Base-by-base conservation (phyloP, 2,888 invertebrate species). In the Drosophila phalerata region DNA sequence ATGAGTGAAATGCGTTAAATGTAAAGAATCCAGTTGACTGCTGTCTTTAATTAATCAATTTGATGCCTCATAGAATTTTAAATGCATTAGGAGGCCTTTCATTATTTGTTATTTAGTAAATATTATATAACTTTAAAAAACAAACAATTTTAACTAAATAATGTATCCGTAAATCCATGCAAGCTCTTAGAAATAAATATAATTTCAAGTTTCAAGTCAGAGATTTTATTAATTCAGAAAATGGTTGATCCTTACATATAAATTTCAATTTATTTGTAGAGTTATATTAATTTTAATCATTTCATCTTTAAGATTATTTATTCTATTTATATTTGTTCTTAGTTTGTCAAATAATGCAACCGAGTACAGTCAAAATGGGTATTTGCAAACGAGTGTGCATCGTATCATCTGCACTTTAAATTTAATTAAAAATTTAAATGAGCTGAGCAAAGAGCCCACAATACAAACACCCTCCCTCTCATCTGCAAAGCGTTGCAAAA, bases 391-490 rank as follows among this genome's bases (percentile, higher is more conserved):
- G 40, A 67, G 47, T 53, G 43, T 32, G 38, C 32, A 11, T 19
- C 32, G 11, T 25, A 55, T n/a, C 58, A 57, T 47, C 40, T 67
- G 49, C 63, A 82, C 77, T 88, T 89, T 72, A 72, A 76, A 82
- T 77, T 89, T 82, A 87, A 85, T 89, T 88, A 85, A 85, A 88
- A 87, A 82, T 79, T 66, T 69, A 85, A 85, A 85, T 86, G 71
- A 58, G 56, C 75, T 85, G 77, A 77, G 56, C 60, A 67, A 48
- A 40, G 60, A 55, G 64, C 69, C 30, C 58, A 52, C 62, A 64
- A 32, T n/a, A 37, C 40, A 53, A 47, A 47, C 52, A 47, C 22
- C 15, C 19, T 57, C 10, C 15, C 30, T 11, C 47, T 40, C 5
- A 64, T 49, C 61, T 17, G 37, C 49, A 65, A 72, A 51, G 38